A percentile compares a stretch with the other conserved stretches of the same genome.
Conservation (phyloP, 2,888 invertebrate species). For the Acronicta leporina region DNA sequence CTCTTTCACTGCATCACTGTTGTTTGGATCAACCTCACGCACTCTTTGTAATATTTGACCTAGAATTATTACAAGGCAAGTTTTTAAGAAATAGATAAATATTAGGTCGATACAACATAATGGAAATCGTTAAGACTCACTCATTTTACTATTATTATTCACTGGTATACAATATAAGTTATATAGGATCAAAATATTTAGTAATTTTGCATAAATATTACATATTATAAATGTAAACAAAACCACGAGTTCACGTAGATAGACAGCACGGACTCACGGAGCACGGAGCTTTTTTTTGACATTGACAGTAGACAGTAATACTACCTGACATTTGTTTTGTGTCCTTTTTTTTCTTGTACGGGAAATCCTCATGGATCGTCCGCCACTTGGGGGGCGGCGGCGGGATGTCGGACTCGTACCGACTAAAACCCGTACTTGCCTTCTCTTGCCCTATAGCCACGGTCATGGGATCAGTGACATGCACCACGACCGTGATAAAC, state of each 20-base stretch:
- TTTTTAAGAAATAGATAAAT: not conserved
- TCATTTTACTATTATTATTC: slow-evolving; percentile 49
- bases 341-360: too few species aligned
- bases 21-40: slow-evolving; percentile 75
- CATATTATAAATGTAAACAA: slow-evolving; percentile 53
- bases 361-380: too few species aligned
- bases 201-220: slow-evolving; percentile 9
- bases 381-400: too few species aligned
- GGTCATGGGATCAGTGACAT: too few species aligned
- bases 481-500: too few species aligned
- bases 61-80: slow-evolving; percentile 57
- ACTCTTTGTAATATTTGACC: slow-evolving; percentile 78
- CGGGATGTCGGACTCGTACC: too few species aligned
- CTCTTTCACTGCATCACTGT: slow-evolving; percentile 80
- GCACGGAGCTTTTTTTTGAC: slow-evolving; percentile 15
- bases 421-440: too few species aligned
- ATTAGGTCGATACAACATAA: not conserved
- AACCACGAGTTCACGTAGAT: slow-evolving; percentile 42
- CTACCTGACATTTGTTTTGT: too few species aligned
- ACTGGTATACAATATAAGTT: slow-evolving; percentile 1
- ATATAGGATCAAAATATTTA: not conserved
- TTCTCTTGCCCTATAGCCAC: too few species aligned
- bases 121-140: slow-evolving; percentile 45
- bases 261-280: too few species aligned
- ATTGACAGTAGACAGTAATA: not conserved